Evolutionary conservation across 2,888 invertebrate genomes (phyloP), one percentile per base, ranked within the genome.

Genomic region (Actias luna): DNA sequence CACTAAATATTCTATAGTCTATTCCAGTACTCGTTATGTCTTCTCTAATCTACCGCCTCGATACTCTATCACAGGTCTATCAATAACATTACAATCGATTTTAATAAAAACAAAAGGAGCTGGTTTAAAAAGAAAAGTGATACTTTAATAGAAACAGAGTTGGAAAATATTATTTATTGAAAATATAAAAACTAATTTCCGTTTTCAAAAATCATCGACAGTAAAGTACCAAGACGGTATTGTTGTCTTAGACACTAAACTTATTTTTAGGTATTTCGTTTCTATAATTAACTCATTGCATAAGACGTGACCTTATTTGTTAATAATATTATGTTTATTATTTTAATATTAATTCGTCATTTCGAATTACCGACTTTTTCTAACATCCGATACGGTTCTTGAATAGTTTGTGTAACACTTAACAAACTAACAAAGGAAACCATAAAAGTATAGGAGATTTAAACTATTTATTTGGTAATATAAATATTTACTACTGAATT

Each of bases 1-100:
- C 69, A 73, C 70, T 74, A 35, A 57, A 62, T 25, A 60, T 52
- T 60, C n/a, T n/a, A 18, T 25, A 55, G 18, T 57, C 63, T 60
- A 67, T 65, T 67, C 57, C 22, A 57, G 16, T 62, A 60, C 18
- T 39, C 18, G 5, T 35, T 61, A 62, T 42, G 58, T 62, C 57
- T 36, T 61, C 29, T n/a, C 25, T 60, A 61, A 22, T 57, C 18
- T 29, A 61, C 27, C 57, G 29, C 31, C 42, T 58, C 57, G 57
- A 62, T 62, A 57, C 27, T 55, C 18, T n/a, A 55, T 16, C 5
- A 27, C 10, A 0, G 5, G 10, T 52, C 14, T 52, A 52, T 52
- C 52, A 27, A 52, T 12, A 25, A 25, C 10, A 5, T 0, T 52
- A 27, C 16, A 14, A 29, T 55, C 29, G 55, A 29, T 55, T 46